These are phyloP conservation scores for Discoglossus pictus DNA, from an alignment of 2,797 vertebrate species.

Conservation along the genomic window DNA sequence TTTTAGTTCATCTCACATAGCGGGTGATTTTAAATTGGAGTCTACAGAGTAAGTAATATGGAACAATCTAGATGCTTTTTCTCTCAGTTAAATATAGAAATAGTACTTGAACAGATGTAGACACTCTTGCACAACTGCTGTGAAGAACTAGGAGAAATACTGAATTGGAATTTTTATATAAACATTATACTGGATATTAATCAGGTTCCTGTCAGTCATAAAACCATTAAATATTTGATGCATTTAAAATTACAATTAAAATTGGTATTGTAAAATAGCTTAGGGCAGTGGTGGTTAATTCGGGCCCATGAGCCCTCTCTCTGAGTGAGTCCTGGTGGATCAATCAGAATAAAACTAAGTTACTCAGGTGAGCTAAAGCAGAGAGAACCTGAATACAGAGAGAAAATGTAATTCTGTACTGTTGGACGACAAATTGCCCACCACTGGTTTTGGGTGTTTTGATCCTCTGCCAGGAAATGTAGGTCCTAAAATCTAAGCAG, in stretches of 20 bases:
- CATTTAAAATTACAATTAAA: too few relatives aligned
- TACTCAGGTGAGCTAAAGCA: constrained; percentile 46
- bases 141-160: constrained; percentile 8
- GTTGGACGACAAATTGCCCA: too few relatives aligned
- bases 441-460: too few relatives aligned
- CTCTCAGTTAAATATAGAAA: constrained; percentile 55
- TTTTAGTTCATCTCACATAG: constrained; percentile 61
- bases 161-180: constrained; percentile 50
- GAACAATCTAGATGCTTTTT: constrained; percentile 51
- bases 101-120: constrained; percentile 49
- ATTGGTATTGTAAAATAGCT: too few relatives aligned
- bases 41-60: constrained; percentile 49
- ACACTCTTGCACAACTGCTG: background rate
- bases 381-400: background rate
- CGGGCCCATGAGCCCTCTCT: too few relatives aligned
- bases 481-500: too few relatives aligned
- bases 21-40: constrained; percentile 50
- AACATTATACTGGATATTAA: constrained; percentile 39
- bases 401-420: too few relatives aligned
- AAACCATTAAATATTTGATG: constrained; percentile 63
- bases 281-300: too few relatives aligned
- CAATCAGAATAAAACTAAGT: too few relatives aligned
- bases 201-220: constrained; percentile 44
- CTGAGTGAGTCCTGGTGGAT: too few relatives aligned
- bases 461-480: too few relatives aligned